phyloP scores from a whole-genome alignment of 2,113 vertebrate species.

The Gambusia holbrooki region DNA sequence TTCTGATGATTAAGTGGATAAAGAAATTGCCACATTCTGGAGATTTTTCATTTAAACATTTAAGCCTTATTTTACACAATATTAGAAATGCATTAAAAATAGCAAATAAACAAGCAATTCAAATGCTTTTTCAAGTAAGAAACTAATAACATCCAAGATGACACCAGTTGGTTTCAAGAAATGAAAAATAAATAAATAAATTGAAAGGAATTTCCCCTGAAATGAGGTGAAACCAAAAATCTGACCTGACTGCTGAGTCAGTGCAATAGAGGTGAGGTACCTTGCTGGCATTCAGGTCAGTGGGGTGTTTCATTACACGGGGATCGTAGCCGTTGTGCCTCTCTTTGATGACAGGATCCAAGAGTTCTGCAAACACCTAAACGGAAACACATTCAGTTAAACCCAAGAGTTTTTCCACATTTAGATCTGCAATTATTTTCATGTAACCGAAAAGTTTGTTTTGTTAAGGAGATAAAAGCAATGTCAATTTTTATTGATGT shows the following conservation, averaged over 20 bases:
- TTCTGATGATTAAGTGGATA: too few relatives aligned
- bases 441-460: not conserved
- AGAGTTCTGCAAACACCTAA: conserved; percentile 91
- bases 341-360: conserved; percentile 92
- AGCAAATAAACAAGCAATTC: too few relatives aligned
- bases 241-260: not conserved
- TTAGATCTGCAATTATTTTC: not conserved
- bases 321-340: conserved; percentile 96
- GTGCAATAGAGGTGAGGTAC: conserved; percentile 66
- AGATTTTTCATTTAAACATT: too few relatives aligned
- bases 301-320: conserved; percentile 88
- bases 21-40: too few relatives aligned
- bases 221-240: not conserved
- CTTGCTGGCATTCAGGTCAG: conserved; percentile 92
- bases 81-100: too few relatives aligned
- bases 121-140: too few relatives aligned
- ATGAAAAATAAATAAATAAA: not conserved
- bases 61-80: too few relatives aligned
- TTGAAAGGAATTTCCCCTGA: not conserved
- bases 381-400: not conserved
- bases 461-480: too few relatives aligned
- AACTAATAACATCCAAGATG: not conserved
- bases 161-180: not conserved
- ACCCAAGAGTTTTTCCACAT: not conserved
- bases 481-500: too few relatives aligned